Percentiles rank a stretch among this genome's conserved stretches.
These are phyloP conservation scores for Neoaliturus tenellus DNA, from an alignment of 2,888 invertebrate genomes.

Conservation along the genomic window DNA sequence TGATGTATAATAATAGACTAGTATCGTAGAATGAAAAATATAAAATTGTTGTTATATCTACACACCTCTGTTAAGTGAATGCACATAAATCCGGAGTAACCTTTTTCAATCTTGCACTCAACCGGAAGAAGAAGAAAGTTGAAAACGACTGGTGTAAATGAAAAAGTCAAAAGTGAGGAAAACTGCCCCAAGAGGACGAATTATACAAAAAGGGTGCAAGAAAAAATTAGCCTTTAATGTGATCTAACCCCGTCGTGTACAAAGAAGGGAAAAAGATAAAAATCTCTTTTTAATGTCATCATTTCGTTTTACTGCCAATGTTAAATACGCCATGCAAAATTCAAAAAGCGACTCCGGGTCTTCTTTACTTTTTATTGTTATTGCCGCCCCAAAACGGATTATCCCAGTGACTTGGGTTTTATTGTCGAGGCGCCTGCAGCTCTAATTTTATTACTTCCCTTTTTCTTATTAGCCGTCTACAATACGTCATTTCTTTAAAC, in stretches of 20 bases:
- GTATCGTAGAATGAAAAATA: no score
- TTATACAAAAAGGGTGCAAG: conserved; percentile 47
- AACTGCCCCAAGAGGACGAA: conserved; percentile 38
- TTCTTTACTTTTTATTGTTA: conserved; percentile 59
- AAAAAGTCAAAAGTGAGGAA: conserved; percentile 24
- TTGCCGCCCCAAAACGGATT: conserved; percentile 65
- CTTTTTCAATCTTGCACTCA: no score
- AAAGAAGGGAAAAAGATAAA: conserved; percentile 60
- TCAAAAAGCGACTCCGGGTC: conserved; percentile 56
- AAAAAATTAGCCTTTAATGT: conserved; percentile 59
- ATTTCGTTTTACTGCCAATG: conserved; percentile 61
- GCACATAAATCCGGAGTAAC: no score
- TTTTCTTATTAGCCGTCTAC: conserved; percentile 43
- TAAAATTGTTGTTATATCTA: no score
- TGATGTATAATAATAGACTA: no score
- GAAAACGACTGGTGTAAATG: conserved; percentile 5
- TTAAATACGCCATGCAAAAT: conserved; percentile 62
- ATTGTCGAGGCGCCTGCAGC: conserved; percentile 61
- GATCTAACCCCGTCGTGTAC: conserved; percentile 45
- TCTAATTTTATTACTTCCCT: conserved; percentile 57
- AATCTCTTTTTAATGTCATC: conserved; percentile 65
- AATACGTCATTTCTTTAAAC: conserved; percentile 57
- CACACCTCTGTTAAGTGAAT: no score
- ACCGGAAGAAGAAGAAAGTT: conserved; percentile 5
- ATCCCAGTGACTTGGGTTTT: conserved; percentile 66